Percentiles rank a stretch among this genome's conserved stretches.
phyloP scores from a whole-genome alignment of 2,888 invertebrate genomes.

The Drosophila neotestacea region DNA sequence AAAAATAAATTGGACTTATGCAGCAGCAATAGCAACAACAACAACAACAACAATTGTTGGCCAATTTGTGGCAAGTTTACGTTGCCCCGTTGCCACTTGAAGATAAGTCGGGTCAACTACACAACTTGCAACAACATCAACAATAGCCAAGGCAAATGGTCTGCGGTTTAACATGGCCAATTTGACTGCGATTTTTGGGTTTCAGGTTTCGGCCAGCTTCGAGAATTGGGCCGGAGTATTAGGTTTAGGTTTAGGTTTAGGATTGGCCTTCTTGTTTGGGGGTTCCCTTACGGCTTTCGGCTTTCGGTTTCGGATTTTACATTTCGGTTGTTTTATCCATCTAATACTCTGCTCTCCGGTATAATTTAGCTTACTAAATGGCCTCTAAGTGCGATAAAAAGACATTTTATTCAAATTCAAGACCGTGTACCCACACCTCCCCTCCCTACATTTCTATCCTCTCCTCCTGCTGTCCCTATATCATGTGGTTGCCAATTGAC shows the following conservation, averaged over 20 bases:
- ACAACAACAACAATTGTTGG: slow-evolving; percentile 51
- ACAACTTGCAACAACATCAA: slow-evolving; percentile 60
- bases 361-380: slow-evolving; percentile 76
- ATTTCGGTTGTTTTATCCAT: slow-evolving; percentile 37
- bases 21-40: slow-evolving; percentile 46
- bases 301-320: slow-evolving; percentile 28
- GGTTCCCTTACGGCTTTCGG: slow-evolving; percentile 6
- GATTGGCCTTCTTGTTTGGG: not conserved
- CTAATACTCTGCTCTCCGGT: slow-evolving; percentile 59
- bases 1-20: slow-evolving; percentile 78
- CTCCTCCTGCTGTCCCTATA: not conserved
- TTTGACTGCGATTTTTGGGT: slow-evolving; percentile 71
- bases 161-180: slow-evolving; percentile 77
- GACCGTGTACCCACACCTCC: not conserved
- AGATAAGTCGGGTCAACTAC: slow-evolving; percentile 77
- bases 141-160: slow-evolving; percentile 55
- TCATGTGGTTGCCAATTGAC: slow-evolving; percentile 62
- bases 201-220: slow-evolving; percentile 28
- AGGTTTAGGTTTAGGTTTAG: slow-evolving; percentile 25
- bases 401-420: slow-evolving; percentile 73
- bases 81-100: slow-evolving; percentile 64
- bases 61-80: slow-evolving; percentile 78
- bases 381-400: slow-evolving; percentile 77
- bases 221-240: slow-evolving; percentile 10
- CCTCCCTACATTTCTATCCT: not conserved